phyloP scores from a whole-genome alignment of 2,888 invertebrate genomes.

The Nasonovia ribisnigri region DNA sequence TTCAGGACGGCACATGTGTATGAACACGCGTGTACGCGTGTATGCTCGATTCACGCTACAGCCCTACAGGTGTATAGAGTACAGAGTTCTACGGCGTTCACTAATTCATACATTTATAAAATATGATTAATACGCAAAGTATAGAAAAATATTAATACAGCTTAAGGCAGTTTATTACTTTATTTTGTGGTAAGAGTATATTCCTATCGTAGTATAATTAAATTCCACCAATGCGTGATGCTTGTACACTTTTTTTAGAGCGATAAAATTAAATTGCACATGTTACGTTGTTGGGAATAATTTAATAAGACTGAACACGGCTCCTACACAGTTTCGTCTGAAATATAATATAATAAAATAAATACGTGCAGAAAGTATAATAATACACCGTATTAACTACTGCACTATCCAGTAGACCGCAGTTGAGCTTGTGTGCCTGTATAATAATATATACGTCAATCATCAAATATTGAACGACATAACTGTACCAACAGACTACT shows the following conservation, averaged over 20 bases:
- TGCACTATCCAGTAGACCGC: too few relatives aligned
- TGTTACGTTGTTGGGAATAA: background rate
- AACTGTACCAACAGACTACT: background rate
- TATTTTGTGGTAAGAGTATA: background rate
- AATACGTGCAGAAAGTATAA: background rate
- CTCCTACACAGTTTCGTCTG: background rate
- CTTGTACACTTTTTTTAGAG: background rate
- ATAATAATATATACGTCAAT: too few relatives aligned
- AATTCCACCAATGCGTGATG: background rate
- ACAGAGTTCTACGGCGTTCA: background rate
- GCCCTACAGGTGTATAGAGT: background rate
- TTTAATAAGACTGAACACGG: background rate
- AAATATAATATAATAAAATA: background rate
- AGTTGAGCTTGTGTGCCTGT: background rate
- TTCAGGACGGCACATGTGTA: background rate
- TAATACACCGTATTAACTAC: background rate
- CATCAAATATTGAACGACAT: background rate
- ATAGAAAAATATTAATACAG: background rate
- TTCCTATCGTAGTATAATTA: background rate
- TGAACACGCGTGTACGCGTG: background rate
- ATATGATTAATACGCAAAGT: background rate
- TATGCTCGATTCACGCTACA: background rate
- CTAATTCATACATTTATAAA: background rate
- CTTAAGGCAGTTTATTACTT: background rate
- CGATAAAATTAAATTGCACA: background rate